A percentile compares a stretch with the other conserved stretches of the same genome.
These are phyloP conservation scores for Choloepus didactylus DNA, from an alignment of 2,797 vertebrate genomes.

Conservation along the genomic window DNA sequence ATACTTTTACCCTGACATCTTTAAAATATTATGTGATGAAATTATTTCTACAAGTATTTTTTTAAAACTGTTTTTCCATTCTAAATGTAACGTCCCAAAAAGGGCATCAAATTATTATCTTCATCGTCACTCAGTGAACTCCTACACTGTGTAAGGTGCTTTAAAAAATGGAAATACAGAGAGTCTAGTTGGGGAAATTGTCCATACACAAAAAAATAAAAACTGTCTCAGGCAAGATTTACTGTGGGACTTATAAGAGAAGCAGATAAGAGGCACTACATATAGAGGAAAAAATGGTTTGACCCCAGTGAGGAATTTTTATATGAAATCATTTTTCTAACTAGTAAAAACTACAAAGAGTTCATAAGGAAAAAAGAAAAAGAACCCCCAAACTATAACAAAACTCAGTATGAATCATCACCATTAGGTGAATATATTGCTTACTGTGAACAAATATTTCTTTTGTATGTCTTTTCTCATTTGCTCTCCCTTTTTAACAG, in stretches of 20 bases:
- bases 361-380: neutral
- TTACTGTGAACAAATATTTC: neutral
- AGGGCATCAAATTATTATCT: neutral
- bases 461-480: neutral
- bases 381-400: neutral
- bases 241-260: neutral
- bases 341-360: neutral
- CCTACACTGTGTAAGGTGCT: neutral
- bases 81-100: conserved; percentile 4
- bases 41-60: conserved; percentile 69
- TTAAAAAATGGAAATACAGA: conserved; percentile 6
- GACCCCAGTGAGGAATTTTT: neutral
- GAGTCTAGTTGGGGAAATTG: neutral
- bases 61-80: conserved; percentile 43
- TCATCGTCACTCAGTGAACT: conserved; percentile 4
- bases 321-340: neutral
- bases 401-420: neutral
- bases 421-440: neutral
- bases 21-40: conserved; percentile 65
- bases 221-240: neutral
- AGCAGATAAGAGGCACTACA: neutral
- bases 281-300: neutral
- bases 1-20: conserved; percentile 73
- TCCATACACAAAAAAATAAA: neutral
- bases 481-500: neutral